Conservation (phyloP, 2,113 vertebrate species). For the Tragelaphus imberbis region DNA sequence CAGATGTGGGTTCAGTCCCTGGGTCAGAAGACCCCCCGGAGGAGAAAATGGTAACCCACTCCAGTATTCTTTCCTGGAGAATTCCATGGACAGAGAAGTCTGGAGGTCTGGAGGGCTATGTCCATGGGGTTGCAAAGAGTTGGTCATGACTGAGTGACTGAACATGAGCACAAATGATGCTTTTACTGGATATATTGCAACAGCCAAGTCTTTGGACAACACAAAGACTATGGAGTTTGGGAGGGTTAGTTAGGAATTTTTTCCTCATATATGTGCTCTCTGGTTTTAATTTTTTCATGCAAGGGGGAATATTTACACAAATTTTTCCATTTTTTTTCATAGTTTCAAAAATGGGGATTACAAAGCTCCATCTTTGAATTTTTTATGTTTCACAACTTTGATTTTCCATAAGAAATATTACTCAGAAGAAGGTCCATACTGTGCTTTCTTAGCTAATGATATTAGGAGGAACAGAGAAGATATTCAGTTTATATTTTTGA, state of each 20-base stretch:
- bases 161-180: rapidly evolving
- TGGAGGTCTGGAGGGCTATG: background rate
- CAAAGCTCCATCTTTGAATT: background rate
- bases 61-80: background rate
- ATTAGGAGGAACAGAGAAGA: background rate
- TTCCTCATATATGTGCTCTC: background rate
- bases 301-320: background rate
- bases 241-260: background rate
- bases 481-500: background rate
- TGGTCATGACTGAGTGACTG: background rate
- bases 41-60: background rate
- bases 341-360: background rate
- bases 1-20: background rate
- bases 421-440: background rate
- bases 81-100: background rate
- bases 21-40: background rate
- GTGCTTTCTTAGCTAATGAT: background rate
- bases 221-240: background rate
- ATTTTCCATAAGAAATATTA: background rate
- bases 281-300: background rate
- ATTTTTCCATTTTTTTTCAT: background rate
- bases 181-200: background rate
- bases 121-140: background rate
- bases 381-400: background rate
- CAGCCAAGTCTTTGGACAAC: background rate